Conservation (phyloP, 2,113 vertebrate genomes). For the Condylura cristata region DNA sequence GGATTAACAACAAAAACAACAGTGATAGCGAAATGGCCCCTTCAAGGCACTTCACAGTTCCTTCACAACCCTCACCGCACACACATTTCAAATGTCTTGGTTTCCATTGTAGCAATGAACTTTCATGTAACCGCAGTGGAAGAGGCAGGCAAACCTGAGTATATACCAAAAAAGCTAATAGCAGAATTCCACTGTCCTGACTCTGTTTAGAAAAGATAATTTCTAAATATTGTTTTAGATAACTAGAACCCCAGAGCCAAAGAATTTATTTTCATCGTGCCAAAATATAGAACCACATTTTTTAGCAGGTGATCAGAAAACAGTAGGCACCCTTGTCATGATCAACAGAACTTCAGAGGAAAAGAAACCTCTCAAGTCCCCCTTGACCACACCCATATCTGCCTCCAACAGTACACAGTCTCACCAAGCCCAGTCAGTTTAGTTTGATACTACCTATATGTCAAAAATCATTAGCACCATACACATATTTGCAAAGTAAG, state of each 20-base stretch:
- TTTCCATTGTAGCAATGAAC: neutral
- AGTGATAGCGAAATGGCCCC: neutral
- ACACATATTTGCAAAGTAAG: neutral
- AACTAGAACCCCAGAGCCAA: neutral
- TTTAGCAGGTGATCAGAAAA: neutral
- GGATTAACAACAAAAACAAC: neutral
- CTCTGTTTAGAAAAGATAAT: neutral
- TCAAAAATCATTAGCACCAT: neutral
- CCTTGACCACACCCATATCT: neutral
- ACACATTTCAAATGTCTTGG: neutral
- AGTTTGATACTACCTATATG: neutral
- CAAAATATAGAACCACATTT: neutral
- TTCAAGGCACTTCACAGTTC: neutral
- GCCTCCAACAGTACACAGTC: neutral
- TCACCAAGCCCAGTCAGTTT: neutral
- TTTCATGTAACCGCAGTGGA: neutral
- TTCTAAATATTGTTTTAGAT: neutral
- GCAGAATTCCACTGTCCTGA: neutral
- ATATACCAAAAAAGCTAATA: neutral
- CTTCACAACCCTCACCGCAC: no score
- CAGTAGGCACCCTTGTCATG: neutral
- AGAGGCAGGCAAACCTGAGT: neutral
- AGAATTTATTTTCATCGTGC: constrained; percentile 16
- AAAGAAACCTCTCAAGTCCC: neutral
- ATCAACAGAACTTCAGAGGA: neutral